Evolutionary conservation across 2,888 invertebrate species (phyloP).

Genomic region (Halictus quadricinctus): DNA sequence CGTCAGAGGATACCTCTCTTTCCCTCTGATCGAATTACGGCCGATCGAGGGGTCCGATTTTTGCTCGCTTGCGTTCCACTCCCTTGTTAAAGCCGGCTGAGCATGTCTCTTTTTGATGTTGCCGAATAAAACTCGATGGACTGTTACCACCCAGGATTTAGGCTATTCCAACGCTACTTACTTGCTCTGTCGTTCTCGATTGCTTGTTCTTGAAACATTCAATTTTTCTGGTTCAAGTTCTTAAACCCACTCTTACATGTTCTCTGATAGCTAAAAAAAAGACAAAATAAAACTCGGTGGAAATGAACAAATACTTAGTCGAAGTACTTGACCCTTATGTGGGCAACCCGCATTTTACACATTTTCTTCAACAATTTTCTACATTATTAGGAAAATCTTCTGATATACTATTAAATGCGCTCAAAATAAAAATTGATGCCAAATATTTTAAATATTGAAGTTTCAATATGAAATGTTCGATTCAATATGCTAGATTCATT

Average conservation of each 20-base stretch:
- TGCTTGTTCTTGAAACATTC: background rate
- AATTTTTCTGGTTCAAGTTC: background rate
- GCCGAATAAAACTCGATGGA: background rate
- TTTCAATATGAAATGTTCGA: no score
- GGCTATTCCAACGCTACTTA: background rate
- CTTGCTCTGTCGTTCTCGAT: background rate
- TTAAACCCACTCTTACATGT: background rate
- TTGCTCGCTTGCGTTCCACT: background rate
- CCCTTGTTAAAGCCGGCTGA: conserved; percentile 23
- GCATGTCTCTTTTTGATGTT: conserved; percentile 16
- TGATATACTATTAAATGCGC: background rate
- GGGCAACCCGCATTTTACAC: background rate
- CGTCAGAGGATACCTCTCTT: conserved; percentile 15
- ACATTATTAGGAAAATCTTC: background rate
- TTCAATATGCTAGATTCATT: no score
- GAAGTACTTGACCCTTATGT: background rate
- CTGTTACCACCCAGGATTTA: background rate
- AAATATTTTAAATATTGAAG: background rate
- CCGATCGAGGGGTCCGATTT: conserved; percentile 40
- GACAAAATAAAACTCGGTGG: no score
- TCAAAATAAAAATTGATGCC: background rate
- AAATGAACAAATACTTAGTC: no score
- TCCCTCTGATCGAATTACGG: conserved; percentile 53
- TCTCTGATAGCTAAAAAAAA: background rate
- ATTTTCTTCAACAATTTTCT: background rate